These are phyloP conservation scores for Mobula birostris DNA, from an alignment of 2,113 vertebrate species.

Conservation along the genomic window DNA sequence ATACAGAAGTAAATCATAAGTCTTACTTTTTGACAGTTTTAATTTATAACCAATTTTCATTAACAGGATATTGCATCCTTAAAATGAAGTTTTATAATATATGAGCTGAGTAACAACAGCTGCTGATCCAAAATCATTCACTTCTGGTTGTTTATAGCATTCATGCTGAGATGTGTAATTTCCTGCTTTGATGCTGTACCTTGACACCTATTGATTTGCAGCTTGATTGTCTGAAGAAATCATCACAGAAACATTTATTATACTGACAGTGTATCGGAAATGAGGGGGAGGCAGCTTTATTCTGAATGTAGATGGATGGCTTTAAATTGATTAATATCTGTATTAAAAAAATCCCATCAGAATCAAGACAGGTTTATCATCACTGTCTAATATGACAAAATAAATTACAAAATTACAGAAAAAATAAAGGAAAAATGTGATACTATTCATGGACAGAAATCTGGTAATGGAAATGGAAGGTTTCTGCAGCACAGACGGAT, in stretches of 20 bases:
- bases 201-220: slow-evolving; percentile 24
- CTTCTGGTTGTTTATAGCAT: background rate
- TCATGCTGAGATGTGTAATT: background rate
- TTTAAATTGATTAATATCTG: slow-evolving; percentile 33
- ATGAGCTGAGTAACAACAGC: background rate
- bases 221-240: slow-evolving; percentile 16
- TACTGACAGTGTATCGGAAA: slow-evolving; percentile 11
- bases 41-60: background rate
- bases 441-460: no score
- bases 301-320: slow-evolving; percentile 21
- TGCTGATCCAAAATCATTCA: background rate
- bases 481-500: background rate
- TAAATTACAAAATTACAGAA: no score
- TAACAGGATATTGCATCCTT: slow-evolving; percentile 10
- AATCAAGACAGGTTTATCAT: no score
- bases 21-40: background rate
- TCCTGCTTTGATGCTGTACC: background rate
- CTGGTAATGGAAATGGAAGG: background rate
- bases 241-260: slow-evolving; percentile 21
- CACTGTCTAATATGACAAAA: no score
- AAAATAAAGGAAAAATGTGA: no score
- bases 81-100: background rate
- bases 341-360: background rate
- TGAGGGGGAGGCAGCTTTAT: slow-evolving; percentile 14
- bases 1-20: background rate